Evolutionary conservation across 2,888 invertebrate genomes (phyloP), one percentile per base, ranked within the genome.

Genomic region (Drosophila kanekoi): DNA sequence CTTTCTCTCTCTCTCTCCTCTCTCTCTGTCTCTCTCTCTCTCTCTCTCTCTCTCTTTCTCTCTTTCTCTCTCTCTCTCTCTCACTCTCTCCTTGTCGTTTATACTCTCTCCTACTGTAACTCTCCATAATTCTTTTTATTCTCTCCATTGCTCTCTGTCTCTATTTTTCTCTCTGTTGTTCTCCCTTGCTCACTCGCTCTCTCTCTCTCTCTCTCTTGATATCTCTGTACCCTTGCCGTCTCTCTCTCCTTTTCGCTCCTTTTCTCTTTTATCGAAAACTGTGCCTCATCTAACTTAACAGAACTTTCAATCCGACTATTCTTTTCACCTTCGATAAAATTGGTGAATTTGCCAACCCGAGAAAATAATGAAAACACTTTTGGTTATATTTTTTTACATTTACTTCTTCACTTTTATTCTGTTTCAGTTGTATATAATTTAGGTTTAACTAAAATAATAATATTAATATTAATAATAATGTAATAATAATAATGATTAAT

Each of bases 381-480:
- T 3, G 60, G 23, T 11, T 18, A n/a, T 59, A 58, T 66, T 80
- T 77, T 75, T 82, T 67, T 67, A 85, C 67, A 80, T 83, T 86
- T 88, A 81, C 68, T 71, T 88, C 75, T 80, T 78, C 74, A 77
- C 59, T 86, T 79, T 79, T 72, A 67, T 83, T 74, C 62, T 63
- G 62, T 81, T 83, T 74, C 54, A 54, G 47, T 51, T 63, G 64
- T 63, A 37, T 68, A 87, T 84, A 83, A 88, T 87, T 83, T 89
- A 86, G 47, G 70, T 72, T 75, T 79, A 79, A 77, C 81, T 79
- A 79, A 79, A 77, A 71, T 77, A 73, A 68, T 70, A 62, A 71
- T 72, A 44, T 16, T 57, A 48, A 63, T 62, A 41, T 35, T 62
- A n/a, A 38, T 51, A 13, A 35, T 48, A n/a, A 35, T 35, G 6